phyloP scores from a whole-genome alignment of 2,797 vertebrate species.

The Lates japonicus region DNA sequence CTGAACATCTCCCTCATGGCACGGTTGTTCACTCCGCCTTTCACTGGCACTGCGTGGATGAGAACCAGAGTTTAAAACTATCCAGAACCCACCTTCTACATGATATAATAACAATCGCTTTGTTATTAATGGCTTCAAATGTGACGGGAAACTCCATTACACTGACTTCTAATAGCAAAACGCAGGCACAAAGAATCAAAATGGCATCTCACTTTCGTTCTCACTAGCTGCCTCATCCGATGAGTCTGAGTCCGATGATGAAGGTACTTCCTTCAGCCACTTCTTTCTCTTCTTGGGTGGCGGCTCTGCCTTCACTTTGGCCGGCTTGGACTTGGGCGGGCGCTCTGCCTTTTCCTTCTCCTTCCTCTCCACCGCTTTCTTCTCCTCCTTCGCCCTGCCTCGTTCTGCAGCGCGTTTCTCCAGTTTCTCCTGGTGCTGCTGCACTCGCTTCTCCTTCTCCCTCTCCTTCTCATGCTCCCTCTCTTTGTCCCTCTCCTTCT shows the following conservation, averaged over 20 bases:
- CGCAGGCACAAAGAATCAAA: slow-evolving; percentile 13
- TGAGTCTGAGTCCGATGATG: slow-evolving; percentile 92
- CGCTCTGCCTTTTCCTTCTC: slow-evolving; percentile 77
- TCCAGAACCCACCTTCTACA: not conserved
- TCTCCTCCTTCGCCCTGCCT: slow-evolving; percentile 77
- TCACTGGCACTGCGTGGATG: slow-evolving; percentile 79
- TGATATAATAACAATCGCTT: not conserved
- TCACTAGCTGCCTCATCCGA: slow-evolving; percentile 91
- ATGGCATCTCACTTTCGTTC: slow-evolving; percentile 86
- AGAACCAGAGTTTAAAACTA: slow-evolving; percentile 8
- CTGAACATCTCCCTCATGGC: slow-evolving; percentile 97
- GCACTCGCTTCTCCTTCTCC: slow-evolving; percentile 75
- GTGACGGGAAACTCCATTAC: not conserved
- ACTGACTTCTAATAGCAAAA: not conserved
- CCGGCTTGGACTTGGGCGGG: slow-evolving; percentile 76
- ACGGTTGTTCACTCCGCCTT: slow-evolving; percentile 90
- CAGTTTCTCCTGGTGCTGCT: slow-evolving; percentile 70
- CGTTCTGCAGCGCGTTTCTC: slow-evolving; percentile 73
- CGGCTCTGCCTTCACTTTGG: slow-evolving; percentile 89
- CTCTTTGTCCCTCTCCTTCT: slow-evolving; percentile 70
- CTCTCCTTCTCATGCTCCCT: slow-evolving; percentile 69
- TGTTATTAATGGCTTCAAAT: not conserved
- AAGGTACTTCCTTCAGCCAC: slow-evolving; percentile 93
- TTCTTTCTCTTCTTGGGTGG: slow-evolving; percentile 92
- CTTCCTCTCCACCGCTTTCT: slow-evolving; percentile 74